A percentile compares a stretch with the other conserved stretches of the same genome.
These are phyloP conservation scores for Sinopyrophorus schimmeli DNA, from an alignment of 2,888 invertebrate species.

Conservation along the genomic window DNA sequence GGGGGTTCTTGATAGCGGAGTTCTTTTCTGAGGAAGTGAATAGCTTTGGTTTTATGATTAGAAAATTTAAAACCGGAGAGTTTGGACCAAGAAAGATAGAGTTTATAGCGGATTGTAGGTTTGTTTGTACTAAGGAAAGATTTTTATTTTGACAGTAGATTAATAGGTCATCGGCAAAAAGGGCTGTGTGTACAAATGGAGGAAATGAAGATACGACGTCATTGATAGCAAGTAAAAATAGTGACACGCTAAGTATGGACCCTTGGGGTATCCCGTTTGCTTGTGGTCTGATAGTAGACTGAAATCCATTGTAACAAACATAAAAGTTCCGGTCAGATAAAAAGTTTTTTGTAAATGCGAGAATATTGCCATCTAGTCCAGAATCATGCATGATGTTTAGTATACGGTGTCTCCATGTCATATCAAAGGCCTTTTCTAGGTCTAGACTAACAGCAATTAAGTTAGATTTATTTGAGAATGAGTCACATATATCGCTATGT, in stretches of 20 bases:
- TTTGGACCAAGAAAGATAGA: background rate
- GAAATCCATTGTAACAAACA: background rate
- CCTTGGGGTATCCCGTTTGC: background rate
- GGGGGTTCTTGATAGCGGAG: no score
- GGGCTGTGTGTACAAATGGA: no score
- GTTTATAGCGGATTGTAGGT: background rate
- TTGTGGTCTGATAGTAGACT: background rate
- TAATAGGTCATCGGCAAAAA: background rate
- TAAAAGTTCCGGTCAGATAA: background rate
- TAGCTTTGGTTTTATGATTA: background rate
- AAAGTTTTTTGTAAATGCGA: background rate
- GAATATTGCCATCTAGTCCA: background rate
- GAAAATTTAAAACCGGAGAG: background rate
- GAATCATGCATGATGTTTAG: background rate
- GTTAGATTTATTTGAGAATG: background rate
- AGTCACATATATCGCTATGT: background rate
- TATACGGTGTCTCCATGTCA: background rate
- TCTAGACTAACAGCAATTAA: background rate
- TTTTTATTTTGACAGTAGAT: constrained; percentile 1
- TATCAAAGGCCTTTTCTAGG: background rate
- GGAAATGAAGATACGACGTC: no score
- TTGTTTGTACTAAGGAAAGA: background rate
- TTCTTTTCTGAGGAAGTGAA: background rate
- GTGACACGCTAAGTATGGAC: background rate
- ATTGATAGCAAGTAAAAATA: background rate